A percentile compares a stretch with the other conserved stretches of the same genome.
Conservation (phyloP, 1,140 invertebrate species). For the Hylaeus anthracinus region DNA sequence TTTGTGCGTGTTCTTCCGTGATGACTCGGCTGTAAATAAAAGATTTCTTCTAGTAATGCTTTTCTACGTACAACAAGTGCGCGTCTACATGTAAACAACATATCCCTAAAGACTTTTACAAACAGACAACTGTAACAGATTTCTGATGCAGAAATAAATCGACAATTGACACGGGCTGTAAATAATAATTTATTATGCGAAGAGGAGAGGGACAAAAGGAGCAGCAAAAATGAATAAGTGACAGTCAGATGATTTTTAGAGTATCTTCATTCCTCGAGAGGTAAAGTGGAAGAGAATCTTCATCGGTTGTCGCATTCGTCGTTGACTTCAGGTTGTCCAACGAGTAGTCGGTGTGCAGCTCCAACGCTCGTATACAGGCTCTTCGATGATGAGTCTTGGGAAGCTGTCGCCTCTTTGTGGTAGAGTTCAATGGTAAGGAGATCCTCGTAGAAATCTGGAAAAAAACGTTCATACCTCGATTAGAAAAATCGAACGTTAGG, state of each 20-base stretch:
- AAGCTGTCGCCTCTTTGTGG: neutral
- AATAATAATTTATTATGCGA: conserved; percentile 33
- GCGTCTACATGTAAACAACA: neutral
- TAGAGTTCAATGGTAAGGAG: too few species aligned
- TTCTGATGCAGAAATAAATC: conserved; percentile 6
- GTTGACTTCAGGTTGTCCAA: conserved; percentile 79
- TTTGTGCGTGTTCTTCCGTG: conserved; percentile 10
- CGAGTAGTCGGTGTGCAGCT: conserved; percentile 78
- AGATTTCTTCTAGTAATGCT: neutral
- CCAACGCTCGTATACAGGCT: conserved; percentile 66
- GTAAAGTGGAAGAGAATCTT: conserved; percentile 77
- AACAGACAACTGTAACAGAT: neutral
- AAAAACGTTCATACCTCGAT: conserved; percentile 30
- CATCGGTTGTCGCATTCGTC: conserved; percentile 81
- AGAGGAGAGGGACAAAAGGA: neutral
- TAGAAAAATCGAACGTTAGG: conserved; percentile 7
- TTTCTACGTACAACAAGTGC: neutral
- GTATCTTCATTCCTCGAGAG: conserved; percentile 76
- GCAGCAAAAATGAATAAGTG: conserved; percentile 36
- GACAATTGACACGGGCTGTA: conserved; percentile 9
- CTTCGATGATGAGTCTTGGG: conserved; percentile 6
- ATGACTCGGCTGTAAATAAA: neutral
- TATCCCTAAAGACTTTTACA: neutral
- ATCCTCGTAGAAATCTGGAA: conserved; percentile 39
- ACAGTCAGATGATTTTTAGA: conserved; percentile 69